Conservation (phyloP, 2,797 vertebrate species). For the Harpagifer antarcticus region DNA sequence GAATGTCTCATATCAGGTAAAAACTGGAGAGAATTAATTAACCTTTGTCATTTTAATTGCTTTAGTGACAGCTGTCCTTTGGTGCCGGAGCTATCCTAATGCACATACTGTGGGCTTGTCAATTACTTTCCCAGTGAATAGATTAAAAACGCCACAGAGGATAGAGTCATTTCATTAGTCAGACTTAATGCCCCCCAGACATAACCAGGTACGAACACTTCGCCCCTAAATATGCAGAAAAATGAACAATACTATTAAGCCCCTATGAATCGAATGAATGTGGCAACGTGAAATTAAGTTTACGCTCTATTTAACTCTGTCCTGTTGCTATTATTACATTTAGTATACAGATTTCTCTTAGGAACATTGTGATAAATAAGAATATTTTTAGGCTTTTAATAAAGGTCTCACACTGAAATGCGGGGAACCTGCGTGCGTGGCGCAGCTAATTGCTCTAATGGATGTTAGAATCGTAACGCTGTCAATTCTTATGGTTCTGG, state of each 20-base stretch:
- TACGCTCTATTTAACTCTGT: conserved; percentile 78
- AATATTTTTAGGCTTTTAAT: conserved; percentile 60
- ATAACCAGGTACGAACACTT: conserved; percentile 80
- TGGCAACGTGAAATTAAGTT: conserved; percentile 81
- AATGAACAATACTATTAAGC: conserved; percentile 80
- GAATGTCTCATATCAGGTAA: conserved; percentile 82
- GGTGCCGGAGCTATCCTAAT: conserved; percentile 74
- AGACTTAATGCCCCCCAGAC: conserved; percentile 80
- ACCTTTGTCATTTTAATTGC: conserved; percentile 88
- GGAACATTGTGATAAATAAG: conserved; percentile 34
- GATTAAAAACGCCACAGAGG: conserved; percentile 84
- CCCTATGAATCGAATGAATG: conserved; percentile 74
- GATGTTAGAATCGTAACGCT: conserved; percentile 48
- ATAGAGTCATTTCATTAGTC: conserved; percentile 84
- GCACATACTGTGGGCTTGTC: conserved; percentile 81
- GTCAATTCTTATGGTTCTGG: conserved; percentile 44
- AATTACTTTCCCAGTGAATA: conserved; percentile 83
- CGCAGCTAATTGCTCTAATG: conserved; percentile 69
- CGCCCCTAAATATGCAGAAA: conserved; percentile 73
- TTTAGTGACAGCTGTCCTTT: conserved; percentile 85
- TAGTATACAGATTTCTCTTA: conserved; percentile 29
- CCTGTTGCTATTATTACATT: conserved; percentile 63
- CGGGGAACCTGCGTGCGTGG: conserved; percentile 46
- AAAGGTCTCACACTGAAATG: conserved; percentile 44
- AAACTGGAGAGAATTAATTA: conserved; percentile 84